Base-by-base conservation (phyloP, 64 coral and sea anemone genomes). In the Porites australiensis region DNA sequence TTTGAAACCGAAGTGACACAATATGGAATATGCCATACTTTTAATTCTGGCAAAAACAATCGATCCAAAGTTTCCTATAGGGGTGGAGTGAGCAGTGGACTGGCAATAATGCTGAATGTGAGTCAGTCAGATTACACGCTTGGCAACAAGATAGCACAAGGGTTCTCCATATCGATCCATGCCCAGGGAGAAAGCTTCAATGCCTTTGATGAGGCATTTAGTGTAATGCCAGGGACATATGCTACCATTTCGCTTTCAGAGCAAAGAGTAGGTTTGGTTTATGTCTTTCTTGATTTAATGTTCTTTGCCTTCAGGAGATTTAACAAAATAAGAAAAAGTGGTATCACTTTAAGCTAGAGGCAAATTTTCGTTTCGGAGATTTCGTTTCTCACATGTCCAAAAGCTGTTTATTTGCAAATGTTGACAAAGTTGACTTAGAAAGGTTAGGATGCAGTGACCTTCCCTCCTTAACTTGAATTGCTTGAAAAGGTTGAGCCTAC, bases 111-210 rank as follows among this genome's bases (percentile, higher is more conserved):
- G 14, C 72, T 92, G 65, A 83, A 92, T 45, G 7, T 85, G 2
- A 52, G 76, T 13, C n/a, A 76, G 2, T 63, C 46, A 12, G 48
- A 92, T 15, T 23, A 92, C 48, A 19, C 57, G 58, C 48, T 92
- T 72, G 90, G 80, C 27, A 0, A 37, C 21, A 50, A 64, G 82
- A 77, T 72, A 46, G 49, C 90, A 2, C 57, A 52, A 14, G 90
- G 82, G 8, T 12, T 92, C 51, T 50, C 48, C 16, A 72, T 92
- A 23, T 22, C 60, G 8, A 86, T 92, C 62, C 82, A 92, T 8
- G 49, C 67, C n/a, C 90, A 86, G 9, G 90, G 81, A 2, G 82
- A 92, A 74, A 86, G 64, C 20, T 86, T 92, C 62, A 70, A 86
- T n/a, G 43, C 54, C 48, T 92, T 80, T 70, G 66, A 92, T 76